Conservation (phyloP, 2,113 vertebrate genomes). For the Perca schrenkii region DNA sequence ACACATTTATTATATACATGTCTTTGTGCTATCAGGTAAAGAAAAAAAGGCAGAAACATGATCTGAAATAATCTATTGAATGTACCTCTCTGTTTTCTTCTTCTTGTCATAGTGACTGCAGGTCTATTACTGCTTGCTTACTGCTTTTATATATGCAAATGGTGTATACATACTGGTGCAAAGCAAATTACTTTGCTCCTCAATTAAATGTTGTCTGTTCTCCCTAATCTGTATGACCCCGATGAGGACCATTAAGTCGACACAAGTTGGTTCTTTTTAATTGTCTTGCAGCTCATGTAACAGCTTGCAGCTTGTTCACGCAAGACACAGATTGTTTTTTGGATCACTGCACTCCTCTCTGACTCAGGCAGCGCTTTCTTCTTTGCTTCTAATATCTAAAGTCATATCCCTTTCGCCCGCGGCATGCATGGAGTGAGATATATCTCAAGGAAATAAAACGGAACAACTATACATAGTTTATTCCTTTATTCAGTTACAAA, state of each 20-base stretch:
- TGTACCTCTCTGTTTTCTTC: neutral
- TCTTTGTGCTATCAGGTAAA: neutral
- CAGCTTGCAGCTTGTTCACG: neutral
- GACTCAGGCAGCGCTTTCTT: conserved; percentile 18
- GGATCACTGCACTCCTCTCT: conserved; percentile 45
- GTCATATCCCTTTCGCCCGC: conserved; percentile 25
- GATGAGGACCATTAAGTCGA: conserved; percentile 21
- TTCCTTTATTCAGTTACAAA: conserved; percentile 84
- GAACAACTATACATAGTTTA: conserved; percentile 65
- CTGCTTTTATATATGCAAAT: conserved; percentile 8
- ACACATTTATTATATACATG: neutral
- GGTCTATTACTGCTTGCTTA: neutral
- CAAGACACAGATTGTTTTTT: conserved; percentile 42
- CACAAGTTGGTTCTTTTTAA: conserved; percentile 12
- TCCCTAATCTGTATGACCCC: conserved; percentile 5
- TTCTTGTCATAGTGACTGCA: neutral
- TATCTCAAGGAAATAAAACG: conserved; percentile 39
- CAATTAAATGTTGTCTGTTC: conserved; percentile 30
- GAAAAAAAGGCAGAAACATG: neutral
- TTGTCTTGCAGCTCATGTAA: conserved; percentile 22
- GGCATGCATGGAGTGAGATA: neutral
- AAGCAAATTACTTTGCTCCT: neutral
- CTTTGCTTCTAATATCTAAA: conserved; percentile 45
- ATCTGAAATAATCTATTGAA: neutral
- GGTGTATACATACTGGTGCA: neutral